These are phyloP conservation scores for Luscinia luscinia DNA, from an alignment of 2,797 vertebrate species.

Conservation along the genomic window DNA sequence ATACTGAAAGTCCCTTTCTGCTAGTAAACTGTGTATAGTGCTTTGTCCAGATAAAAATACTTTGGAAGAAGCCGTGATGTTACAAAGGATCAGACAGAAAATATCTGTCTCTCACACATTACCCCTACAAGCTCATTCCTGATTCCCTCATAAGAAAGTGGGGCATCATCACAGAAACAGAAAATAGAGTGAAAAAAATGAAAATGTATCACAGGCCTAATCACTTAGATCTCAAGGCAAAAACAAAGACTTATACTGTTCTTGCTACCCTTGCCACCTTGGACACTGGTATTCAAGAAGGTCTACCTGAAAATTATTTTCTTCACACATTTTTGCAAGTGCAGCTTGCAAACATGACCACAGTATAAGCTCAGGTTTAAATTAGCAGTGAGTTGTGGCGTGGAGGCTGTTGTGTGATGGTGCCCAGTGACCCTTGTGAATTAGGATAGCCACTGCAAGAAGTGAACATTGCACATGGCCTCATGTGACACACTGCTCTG, in stretches of 20 bases:
- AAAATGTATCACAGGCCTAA: background rate
- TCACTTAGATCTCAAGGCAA: background rate
- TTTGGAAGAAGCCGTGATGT: background rate
- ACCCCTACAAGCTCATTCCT: background rate
- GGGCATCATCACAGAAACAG: background rate
- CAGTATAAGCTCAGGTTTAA: background rate
- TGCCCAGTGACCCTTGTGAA: background rate
- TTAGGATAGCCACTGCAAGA: background rate
- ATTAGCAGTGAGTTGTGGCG: background rate
- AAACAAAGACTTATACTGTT: background rate
- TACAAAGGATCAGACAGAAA: background rate
- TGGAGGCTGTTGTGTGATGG: background rate
- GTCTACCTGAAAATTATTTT: background rate
- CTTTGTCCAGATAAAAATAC: background rate
- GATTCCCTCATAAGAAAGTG: background rate
- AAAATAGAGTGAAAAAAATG: background rate
- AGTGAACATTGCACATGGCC: background rate
- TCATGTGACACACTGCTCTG: accelerated
- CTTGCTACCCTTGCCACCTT: background rate
- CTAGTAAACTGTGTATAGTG: background rate
- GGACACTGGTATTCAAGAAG: background rate
- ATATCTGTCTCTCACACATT: background rate
- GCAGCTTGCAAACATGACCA: background rate
- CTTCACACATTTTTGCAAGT: background rate
- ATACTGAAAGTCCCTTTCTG: background rate